A percentile compares a stretch with the other conserved stretches of the same genome.
These are phyloP conservation scores for Lynx canadensis DNA, from an alignment of 2,113 vertebrate genomes.

Conservation along the genomic window DNA sequence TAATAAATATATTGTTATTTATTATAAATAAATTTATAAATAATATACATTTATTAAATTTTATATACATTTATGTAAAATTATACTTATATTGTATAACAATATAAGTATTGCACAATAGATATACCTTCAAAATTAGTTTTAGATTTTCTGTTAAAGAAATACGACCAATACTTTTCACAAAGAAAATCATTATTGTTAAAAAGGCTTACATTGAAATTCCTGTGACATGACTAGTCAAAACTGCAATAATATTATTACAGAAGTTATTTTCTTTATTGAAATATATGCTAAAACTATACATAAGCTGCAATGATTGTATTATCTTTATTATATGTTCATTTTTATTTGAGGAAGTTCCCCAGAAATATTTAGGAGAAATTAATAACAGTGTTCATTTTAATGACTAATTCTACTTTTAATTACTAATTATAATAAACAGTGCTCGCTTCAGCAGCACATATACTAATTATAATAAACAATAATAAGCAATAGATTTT, in stretches of 20 bases:
- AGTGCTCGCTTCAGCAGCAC: too few relatives aligned
- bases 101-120: not conserved
- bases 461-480: not conserved
- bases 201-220: not conserved
- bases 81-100: not conserved
- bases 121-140: not conserved
- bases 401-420: conserved; percentile 30
- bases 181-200: not conserved
- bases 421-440: not conserved
- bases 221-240: not conserved
- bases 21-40: too few relatives aligned
- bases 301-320: not conserved
- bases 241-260: not conserved
- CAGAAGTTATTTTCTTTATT: not conserved
- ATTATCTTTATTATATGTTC: not conserved
- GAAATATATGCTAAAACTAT: not conserved
- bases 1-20: too few relatives aligned
- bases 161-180: not conserved
- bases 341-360: conserved; percentile 14
- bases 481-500: not conserved
- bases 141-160: conserved; percentile 18
- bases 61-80: too few relatives aligned
- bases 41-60: too few relatives aligned
- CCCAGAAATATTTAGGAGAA: conserved; percentile 42
- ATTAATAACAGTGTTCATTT: conserved; percentile 28